Conservation (phyloP, 2,797 vertebrate genomes). For the Hylomyscus alleni region DNA sequence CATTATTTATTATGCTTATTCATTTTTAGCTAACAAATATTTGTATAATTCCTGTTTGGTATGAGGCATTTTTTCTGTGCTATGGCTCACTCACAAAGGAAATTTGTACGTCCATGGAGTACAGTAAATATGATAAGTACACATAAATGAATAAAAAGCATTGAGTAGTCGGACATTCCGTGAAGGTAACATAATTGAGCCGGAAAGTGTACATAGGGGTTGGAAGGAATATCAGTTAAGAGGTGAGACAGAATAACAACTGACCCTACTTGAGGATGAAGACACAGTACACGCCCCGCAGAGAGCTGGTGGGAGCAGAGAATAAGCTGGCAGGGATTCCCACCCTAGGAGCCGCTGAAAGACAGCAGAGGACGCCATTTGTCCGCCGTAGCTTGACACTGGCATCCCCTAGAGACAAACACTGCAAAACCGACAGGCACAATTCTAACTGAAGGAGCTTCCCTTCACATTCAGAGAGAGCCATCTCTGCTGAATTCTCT, state of each 20-base stretch:
- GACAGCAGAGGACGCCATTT: not conserved
- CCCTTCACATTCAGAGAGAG: not conserved
- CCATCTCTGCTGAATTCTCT: not conserved
- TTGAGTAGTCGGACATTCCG: not conserved
- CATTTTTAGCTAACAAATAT: constrained; percentile 26
- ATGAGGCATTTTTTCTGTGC: not conserved
- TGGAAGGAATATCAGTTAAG: not conserved
- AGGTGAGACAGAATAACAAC: not conserved
- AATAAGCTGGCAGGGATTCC: not conserved
- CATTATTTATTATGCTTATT: not conserved
- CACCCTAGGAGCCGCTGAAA: not conserved
- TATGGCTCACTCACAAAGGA: not conserved
- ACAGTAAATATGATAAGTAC: not conserved
- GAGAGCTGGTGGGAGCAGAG: not conserved
- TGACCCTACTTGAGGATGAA: not conserved
- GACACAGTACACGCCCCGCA: not conserved
- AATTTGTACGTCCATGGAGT: not conserved
- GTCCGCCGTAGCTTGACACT: not conserved
- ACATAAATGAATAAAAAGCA: not conserved
- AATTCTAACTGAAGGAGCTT: not conserved
- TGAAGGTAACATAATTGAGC: not conserved
- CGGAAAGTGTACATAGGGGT: not conserved
- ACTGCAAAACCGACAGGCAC: not conserved
- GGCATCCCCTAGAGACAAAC: not conserved
- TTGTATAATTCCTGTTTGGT: not conserved